Conservation (phyloP, 2,888 invertebrate genomes). For the Drosophila quinaria region DNA sequence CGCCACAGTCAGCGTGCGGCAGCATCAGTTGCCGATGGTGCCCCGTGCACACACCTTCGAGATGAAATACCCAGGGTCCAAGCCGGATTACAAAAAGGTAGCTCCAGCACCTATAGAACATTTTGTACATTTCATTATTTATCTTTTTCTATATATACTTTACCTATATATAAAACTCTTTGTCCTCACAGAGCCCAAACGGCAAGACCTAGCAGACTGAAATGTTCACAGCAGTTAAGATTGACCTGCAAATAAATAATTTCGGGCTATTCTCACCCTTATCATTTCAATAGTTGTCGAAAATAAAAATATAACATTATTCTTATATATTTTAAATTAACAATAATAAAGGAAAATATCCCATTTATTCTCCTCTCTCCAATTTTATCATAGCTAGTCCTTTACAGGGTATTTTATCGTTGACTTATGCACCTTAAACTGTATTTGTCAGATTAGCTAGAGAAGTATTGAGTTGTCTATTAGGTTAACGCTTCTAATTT, state of each 20-base stretch:
- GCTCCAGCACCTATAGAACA: neutral
- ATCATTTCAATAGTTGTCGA: too few species aligned
- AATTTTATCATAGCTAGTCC: too few species aligned
- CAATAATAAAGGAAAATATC: too few species aligned
- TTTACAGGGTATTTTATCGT: slow-evolving; percentile 17
- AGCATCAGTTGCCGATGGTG: slow-evolving; percentile 49
- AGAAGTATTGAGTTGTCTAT: slow-evolving; percentile 13
- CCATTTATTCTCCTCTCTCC: too few species aligned
- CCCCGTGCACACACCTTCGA: slow-evolving; percentile 20
- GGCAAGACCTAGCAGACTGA: neutral
- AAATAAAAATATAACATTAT: too few species aligned
- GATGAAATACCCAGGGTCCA: slow-evolving; percentile 13
- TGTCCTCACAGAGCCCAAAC: neutral
- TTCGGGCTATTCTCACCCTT: too few species aligned
- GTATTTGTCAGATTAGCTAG: slow-evolving; percentile 21
- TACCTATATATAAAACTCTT: neutral
- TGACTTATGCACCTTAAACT: too few species aligned
- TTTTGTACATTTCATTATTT: neutral
- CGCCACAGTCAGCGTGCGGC: slow-evolving; percentile 45
- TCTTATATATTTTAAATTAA: too few species aligned
- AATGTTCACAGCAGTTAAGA: too few species aligned
- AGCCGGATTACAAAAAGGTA: neutral
- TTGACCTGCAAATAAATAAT: too few species aligned
- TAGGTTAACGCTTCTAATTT: slow-evolving; percentile 38
- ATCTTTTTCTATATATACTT: neutral